Evolutionary conservation across 2,888 invertebrate species (phyloP).

Genomic region (Amblyjoppa proteus): DNA sequence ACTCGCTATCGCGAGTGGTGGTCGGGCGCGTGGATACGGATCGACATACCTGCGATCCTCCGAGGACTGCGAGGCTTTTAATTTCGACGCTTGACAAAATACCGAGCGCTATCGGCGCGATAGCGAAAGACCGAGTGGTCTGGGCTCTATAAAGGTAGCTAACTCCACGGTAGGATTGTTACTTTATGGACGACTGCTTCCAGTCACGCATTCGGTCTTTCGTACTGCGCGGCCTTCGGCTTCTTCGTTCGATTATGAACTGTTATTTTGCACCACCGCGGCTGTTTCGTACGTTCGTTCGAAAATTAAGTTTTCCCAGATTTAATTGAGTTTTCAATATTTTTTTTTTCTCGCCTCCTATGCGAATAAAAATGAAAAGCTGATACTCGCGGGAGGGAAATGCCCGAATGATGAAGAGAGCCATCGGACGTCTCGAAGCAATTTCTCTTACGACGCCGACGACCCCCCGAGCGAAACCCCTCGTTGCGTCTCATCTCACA

Average conservation of each 20-base stretch:
- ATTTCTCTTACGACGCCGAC: constrained; percentile 55
- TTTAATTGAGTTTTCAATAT: background rate
- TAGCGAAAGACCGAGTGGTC: constrained; percentile 55
- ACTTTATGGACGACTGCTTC: constrained; percentile 39
- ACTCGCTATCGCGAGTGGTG: constrained; percentile 8
- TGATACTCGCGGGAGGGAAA: constrained; percentile 15
- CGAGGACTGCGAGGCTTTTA: constrained; percentile 46
- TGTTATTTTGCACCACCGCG: constrained; percentile 30
- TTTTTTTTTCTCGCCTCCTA: background rate
- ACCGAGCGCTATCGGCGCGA: constrained; percentile 57
- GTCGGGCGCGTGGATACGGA: constrained; percentile 33
- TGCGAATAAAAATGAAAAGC: constrained; percentile 3
- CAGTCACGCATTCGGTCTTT: constrained; percentile 58
- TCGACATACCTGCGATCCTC: constrained; percentile 31
- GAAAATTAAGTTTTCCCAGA: constrained; percentile 17
- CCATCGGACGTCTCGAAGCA: constrained; percentile 43
- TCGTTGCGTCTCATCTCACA: constrained; percentile 57
- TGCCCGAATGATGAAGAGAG: constrained; percentile 30
- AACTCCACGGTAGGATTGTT: constrained; percentile 31
- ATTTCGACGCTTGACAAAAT: constrained; percentile 61
- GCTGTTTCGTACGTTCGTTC: background rate
- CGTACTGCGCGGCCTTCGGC: constrained; percentile 47
- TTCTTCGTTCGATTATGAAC: constrained; percentile 58
- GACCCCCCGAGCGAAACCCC: constrained; percentile 47
- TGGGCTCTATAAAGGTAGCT: background rate